A percentile compares a stretch with the other conserved stretches of the same genome.
phyloP scores from a whole-genome alignment of 2,888 invertebrate species.

The Sylvicola cinctus region DNA sequence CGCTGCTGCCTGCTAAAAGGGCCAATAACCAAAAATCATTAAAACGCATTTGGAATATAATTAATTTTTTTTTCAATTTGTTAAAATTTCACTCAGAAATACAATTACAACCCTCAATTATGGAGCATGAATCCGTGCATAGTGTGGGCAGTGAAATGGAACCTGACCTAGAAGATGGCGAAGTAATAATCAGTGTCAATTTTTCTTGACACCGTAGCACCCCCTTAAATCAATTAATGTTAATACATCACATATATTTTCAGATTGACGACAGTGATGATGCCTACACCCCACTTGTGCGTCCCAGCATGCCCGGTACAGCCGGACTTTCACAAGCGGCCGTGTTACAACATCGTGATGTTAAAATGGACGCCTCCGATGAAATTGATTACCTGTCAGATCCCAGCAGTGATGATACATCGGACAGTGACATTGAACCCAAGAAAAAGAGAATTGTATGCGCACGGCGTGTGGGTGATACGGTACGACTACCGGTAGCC shows the following conservation, averaged over 20 bases:
- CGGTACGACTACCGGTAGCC: constrained; percentile 18
- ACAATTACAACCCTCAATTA: constrained; percentile 12
- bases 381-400: constrained; percentile 14
- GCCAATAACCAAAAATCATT: no score
- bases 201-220: neutral
- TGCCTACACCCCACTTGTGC: constrained; percentile 21
- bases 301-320: constrained; percentile 11
- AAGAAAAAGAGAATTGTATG: constrained; percentile 33
- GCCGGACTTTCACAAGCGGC: neutral
- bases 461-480: constrained; percentile 24
- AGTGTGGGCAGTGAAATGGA: constrained; percentile 28
- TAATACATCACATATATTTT: neutral
- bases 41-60: no score
- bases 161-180: constrained; percentile 41
- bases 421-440: constrained; percentile 15
- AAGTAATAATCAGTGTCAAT: constrained; percentile 27
- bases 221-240: neutral
- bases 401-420: no score
- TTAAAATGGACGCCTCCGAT: constrained; percentile 32
- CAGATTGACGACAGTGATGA: constrained; percentile 21
- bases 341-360: constrained; percentile 29
- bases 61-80: no score
- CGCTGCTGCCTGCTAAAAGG: no score
- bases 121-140: constrained; percentile 37
- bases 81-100: no score